Evolutionary conservation across 2,113 vertebrate genomes (phyloP), one percentile per base, ranked within the genome.

Genomic region (Arothron firmamentum): DNA sequence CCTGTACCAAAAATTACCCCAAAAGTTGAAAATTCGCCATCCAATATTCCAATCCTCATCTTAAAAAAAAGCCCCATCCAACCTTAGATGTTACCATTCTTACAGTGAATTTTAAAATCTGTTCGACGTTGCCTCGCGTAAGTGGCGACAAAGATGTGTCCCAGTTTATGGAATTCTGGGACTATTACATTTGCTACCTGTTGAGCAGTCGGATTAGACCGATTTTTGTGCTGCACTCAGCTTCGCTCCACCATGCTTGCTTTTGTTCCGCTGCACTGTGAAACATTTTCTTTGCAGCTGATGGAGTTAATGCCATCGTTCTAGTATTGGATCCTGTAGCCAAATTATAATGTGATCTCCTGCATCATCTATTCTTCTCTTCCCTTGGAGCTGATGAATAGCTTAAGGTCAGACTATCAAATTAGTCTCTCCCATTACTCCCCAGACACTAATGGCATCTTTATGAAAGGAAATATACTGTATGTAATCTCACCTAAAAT

Each of bases 401-500:
- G 87, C 83, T 85, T 83, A 74, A 84, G 87, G 87, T 88, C 87
- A 88, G 80, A 82, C 79, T 65, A 88, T 87, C 84, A 86, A 85
- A 87, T 89, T 88, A 86, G 81, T 72, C 65, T 63, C 75, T 85
- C 67, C 75, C 85, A 86, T 88, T 88, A 85, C 80, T 85, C 82
- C 81, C 76, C 59, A 86, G 85, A 88, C 83, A 85, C 80, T 88
- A 88, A 88, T 90, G 85, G 83, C 78, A 65, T 86, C 85, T 87
- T 85, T 80, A 86, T 81, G 75, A 90, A 85, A 85, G 83, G 58
- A 79, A 79, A 38, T 38, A 38, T 38, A 38, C 73, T 62, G 85
- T 85, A 84, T 82, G 80, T 77, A 83, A 85, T 88, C 81, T 83
- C 70, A 77, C 72, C 74, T 59, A 86, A 84, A 85, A 80, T 72